These are phyloP conservation scores for Sycophila texana DNA, from an alignment of 2,888 invertebrate species.

Conservation along the genomic window DNA sequence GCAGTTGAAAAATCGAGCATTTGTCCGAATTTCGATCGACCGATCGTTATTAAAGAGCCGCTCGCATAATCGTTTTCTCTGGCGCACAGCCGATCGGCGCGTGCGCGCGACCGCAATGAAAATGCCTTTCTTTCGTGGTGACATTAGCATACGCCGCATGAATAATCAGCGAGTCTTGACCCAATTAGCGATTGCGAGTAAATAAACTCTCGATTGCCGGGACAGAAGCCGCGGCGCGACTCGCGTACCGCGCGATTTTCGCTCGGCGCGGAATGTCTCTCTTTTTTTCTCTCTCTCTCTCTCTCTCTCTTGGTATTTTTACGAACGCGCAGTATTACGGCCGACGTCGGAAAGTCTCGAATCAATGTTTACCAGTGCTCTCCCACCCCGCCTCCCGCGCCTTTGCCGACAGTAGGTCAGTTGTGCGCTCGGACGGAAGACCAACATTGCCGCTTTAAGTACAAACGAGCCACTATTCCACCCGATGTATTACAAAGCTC, in stretches of 20 bases:
- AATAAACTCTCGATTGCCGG: slow-evolving; percentile 38
- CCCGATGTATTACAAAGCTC: slow-evolving; percentile 14
- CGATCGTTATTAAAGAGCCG: not conserved
- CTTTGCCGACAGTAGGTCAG: slow-evolving; percentile 48
- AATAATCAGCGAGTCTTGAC: slow-evolving; percentile 50
- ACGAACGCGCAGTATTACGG: slow-evolving; percentile 13
- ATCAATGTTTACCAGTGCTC: slow-evolving; percentile 33
- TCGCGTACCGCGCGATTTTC: not conserved
- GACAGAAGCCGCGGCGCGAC: not conserved
- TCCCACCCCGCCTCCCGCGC: not conserved
- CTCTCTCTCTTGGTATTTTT: slow-evolving; percentile 18
- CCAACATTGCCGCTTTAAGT: slow-evolving; percentile 15
- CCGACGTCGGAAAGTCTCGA: slow-evolving; percentile 31
- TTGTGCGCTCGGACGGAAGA: slow-evolving; percentile 30
- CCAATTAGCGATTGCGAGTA: slow-evolving; percentile 50
- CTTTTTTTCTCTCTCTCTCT: not conserved
- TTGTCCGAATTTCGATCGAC: not conserved
- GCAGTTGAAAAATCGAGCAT: not conserved
- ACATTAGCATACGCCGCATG: slow-evolving; percentile 51
- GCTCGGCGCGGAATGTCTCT: slow-evolving; percentile 1
- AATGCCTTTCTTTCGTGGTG: slow-evolving; percentile 38
- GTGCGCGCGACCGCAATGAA: slow-evolving; percentile 34
- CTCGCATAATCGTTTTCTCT: not conserved
- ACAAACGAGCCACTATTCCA: slow-evolving; percentile 45
- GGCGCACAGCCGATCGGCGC: not conserved